phyloP scores from a whole-genome alignment of 2,113 vertebrate species.

The Smithornis capensis region DNA sequence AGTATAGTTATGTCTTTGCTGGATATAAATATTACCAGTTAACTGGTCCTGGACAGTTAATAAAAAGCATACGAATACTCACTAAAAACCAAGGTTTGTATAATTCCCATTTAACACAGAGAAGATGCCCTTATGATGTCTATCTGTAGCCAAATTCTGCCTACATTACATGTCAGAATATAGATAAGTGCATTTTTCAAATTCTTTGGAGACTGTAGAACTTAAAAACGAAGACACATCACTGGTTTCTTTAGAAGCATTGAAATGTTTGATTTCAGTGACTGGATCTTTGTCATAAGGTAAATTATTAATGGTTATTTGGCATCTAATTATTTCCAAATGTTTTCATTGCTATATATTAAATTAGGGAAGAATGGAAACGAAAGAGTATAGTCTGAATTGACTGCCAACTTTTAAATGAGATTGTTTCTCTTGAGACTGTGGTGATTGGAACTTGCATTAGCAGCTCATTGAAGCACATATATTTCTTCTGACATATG shows the following conservation, averaged over 20 bases:
- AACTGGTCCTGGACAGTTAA: neutral
- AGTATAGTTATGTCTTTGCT: neutral
- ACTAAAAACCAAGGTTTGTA: neutral
- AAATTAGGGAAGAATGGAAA: conserved; percentile 18
- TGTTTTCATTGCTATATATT: conserved; percentile 33
- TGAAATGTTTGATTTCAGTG: neutral
- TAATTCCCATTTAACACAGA: neutral
- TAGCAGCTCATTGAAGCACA: conserved; percentile 30
- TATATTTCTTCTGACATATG: conserved; percentile 43
- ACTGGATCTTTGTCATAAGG: neutral
- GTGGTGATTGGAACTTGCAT: conserved; percentile 15
- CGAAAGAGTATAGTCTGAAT: neutral
- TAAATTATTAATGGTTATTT: conserved; percentile 40
- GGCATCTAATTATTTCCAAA: conserved; percentile 47
- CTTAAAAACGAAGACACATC: neutral
- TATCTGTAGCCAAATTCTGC: neutral
- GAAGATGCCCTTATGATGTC: neutral
- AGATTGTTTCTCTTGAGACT: conserved; percentile 61
- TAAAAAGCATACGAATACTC: neutral
- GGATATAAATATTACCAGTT: neutral
- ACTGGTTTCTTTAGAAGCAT: neutral
- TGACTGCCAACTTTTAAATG: conserved; percentile 65
- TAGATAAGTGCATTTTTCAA: neutral
- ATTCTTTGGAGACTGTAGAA: neutral
- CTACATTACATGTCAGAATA: neutral